Base-by-base conservation (phyloP, 1,140 invertebrate species). In the Limonius californicus region DNA sequence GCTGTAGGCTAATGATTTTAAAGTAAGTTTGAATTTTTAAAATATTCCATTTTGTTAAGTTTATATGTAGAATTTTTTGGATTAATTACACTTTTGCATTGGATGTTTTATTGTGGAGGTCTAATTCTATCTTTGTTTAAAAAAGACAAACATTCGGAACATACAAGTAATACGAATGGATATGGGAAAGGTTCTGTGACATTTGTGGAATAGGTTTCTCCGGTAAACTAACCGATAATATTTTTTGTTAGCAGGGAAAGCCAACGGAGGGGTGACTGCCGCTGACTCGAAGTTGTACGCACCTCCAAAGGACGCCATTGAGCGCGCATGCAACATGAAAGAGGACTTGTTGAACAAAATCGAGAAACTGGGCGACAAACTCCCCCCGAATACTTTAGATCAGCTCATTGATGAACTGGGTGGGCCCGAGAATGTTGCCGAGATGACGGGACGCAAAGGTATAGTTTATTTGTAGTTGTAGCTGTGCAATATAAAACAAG, bases 351-450 rank as follows among this genome's bases (percentile, higher is more conserved):
- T 99, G 50, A 80, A 83, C 0, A 87, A 89, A 73, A 89, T 99
- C 32, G 95, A 99, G 73, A 79, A 82, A 45, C 79, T 99, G 0
- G 96, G 96, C 14, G 86, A 92, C 1, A 84, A 85, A 35, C 79
- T 99, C 59, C 98, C 98, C 6, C 89, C 95, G n/a, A 99, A 99
- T 77, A 98, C 97, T 0, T 80, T 99, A 8, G 98, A 99, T 83
- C 95, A 99, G 74, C 81, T 99, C 0, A 99, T 99, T 68, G 97
- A 99, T 78, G 93, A 98, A 73, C 84, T 99, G 2, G 98, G 98
- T 27, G 98, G 98, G 0, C 92, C 95, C 2, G 93, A 97, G 70
- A 95, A 95, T 79, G 97, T 99, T 0, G 97, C 97, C 0, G 97
- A 99, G 68, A 77, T 77, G 75, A 77, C 75, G 14, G 75, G 75